phyloP scores from a whole-genome alignment of 2,888 invertebrate genomes.

The Drosophila anomalipes region DNA sequence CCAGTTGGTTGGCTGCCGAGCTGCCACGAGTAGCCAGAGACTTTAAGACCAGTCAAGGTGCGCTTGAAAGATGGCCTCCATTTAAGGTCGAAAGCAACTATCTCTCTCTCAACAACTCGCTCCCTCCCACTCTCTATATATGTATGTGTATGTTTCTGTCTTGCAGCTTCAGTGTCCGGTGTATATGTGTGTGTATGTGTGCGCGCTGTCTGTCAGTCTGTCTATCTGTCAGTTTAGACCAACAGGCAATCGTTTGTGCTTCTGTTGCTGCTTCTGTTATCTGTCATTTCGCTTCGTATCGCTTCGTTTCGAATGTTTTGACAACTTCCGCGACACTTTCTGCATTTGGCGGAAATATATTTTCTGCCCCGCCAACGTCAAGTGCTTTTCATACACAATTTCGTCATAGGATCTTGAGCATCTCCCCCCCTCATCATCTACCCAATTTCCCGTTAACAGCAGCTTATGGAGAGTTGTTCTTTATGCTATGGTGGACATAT shows the following conservation, averaged over 20 bases:
- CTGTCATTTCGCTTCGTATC: slow-evolving; percentile 54
- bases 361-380: slow-evolving; percentile 38
- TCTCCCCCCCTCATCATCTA: neutral
- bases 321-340: slow-evolving; percentile 79
- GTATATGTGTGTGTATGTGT: neutral
- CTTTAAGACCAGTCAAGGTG: slow-evolving; percentile 47
- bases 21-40: slow-evolving; percentile 3
- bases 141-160: neutral
- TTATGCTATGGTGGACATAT: slow-evolving; percentile 44
- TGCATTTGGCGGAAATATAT: slow-evolving; percentile 76
- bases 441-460: slow-evolving; percentile 5
- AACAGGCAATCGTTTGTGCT: slow-evolving; percentile 33
- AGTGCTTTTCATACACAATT: slow-evolving; percentile 56
- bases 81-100: slow-evolving; percentile 33
- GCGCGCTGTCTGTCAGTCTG: slow-evolving; percentile 16
- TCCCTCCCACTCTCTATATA: neutral
- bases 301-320: slow-evolving; percentile 70
- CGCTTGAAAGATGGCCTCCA: slow-evolving; percentile 37
- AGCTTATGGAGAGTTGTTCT: slow-evolving; percentile 51
- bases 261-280: slow-evolving; percentile 27
- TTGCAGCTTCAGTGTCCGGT: slow-evolving; percentile 4
- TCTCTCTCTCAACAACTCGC: neutral
- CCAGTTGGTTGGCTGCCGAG: slow-evolving; percentile 25
- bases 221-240: slow-evolving; percentile 25
- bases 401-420: slow-evolving; percentile 30